These are phyloP conservation scores for Dryocosmus kuriphilus DNA, from an alignment of 2,888 invertebrate species.

Conservation along the genomic window DNA sequence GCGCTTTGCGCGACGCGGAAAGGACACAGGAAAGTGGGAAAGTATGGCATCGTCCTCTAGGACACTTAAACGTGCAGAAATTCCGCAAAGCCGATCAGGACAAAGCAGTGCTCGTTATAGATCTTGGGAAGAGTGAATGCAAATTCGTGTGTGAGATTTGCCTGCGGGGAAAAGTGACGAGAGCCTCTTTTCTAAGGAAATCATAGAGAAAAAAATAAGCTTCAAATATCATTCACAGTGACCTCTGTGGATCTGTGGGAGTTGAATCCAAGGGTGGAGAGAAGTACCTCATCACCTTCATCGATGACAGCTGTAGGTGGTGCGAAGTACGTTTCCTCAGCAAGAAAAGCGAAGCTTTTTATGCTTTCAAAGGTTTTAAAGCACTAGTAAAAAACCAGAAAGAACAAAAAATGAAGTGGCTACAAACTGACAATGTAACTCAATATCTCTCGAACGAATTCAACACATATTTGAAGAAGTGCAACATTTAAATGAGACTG, in stretches of 20 bases:
- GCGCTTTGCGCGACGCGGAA: too few species aligned
- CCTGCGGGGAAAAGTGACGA: too few species aligned
- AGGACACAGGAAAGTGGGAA: too few species aligned
- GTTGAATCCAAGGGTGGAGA: constrained; percentile 50
- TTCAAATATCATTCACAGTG: too few species aligned
- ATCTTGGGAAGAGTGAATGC: neutral
- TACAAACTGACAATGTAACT: constrained; percentile 18
- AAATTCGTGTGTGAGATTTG: constrained; percentile 42
- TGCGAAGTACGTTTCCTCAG: too few species aligned
- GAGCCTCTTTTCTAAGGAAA: too few species aligned
- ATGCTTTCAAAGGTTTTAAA: constrained; percentile 48
- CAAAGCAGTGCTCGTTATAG: constrained; percentile 34
- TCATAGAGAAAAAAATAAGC: too few species aligned
- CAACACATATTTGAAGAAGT: constrained; percentile 1
- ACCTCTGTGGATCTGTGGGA: constrained; percentile 58
- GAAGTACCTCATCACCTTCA: constrained; percentile 56
- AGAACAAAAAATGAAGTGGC: constrained; percentile 46
- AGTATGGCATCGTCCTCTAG: constrained; percentile 47
- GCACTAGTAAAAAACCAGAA: constrained; percentile 47
- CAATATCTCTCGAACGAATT: too few species aligned
- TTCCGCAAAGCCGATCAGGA: constrained; percentile 32
- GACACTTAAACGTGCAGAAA: constrained; percentile 45
- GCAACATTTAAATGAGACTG: neutral
- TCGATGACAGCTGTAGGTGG: too few species aligned
- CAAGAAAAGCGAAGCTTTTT: constrained; percentile 49